Conservation (phyloP, 2,797 vertebrate genomes). For the Podarcis siculus region DNA sequence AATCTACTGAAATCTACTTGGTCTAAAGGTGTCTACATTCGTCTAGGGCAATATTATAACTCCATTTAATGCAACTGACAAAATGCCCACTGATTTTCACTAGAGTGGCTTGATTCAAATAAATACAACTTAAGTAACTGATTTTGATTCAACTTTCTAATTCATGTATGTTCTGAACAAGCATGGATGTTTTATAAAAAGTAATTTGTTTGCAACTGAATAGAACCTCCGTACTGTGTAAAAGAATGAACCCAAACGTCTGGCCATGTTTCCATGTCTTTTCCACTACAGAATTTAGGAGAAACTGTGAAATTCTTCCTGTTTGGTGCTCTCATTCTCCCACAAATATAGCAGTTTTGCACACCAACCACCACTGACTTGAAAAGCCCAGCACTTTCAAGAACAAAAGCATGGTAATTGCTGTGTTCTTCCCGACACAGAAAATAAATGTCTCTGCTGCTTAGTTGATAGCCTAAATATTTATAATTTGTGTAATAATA, state of each 20-base stretch:
- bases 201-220: background rate
- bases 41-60: background rate
- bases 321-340: background rate
- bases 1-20: background rate
- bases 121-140: background rate
- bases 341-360: background rate
- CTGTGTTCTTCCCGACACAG: background rate
- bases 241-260: background rate
- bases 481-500: constrained; percentile 13
- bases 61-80: background rate
- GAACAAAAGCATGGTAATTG: background rate
- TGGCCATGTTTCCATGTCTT: background rate
- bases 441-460: background rate
- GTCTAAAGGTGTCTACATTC: background rate
- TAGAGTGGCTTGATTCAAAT: background rate
- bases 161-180: background rate
- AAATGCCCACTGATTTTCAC: background rate
- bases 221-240: background rate
- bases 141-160: background rate
- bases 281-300: background rate
- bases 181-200: background rate
- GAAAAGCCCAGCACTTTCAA: background rate
- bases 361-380: background rate
- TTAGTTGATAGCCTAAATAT: background rate
- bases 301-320: background rate